Evolutionary conservation across 2,797 vertebrate species (phyloP).

Genomic region (Sebastiscus albofasciatus): DNA sequence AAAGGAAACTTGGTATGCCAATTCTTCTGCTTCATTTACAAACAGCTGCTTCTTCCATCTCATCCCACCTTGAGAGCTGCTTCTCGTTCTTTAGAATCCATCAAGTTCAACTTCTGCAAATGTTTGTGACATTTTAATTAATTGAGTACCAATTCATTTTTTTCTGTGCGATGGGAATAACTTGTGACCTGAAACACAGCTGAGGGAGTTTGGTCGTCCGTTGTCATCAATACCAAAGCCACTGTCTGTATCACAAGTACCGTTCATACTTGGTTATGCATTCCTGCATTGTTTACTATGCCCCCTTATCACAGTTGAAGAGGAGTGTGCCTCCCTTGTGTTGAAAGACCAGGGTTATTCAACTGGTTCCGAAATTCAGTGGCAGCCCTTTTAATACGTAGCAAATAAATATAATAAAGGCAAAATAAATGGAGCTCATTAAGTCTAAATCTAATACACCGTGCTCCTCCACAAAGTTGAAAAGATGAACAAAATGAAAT

Average conservation of each 20-base stretch:
- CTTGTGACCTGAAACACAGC: too few species aligned
- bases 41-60: too few species aligned
- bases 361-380: constrained; percentile 2
- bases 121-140: too few species aligned
- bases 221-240: neutral
- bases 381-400: neutral
- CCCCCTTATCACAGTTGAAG: neutral
- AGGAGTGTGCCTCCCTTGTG: neutral
- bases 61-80: too few species aligned
- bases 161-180: too few species aligned
- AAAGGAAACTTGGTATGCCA: too few species aligned
- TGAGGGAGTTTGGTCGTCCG: neutral
- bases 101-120: too few species aligned
- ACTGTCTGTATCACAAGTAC: neutral
- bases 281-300: neutral
- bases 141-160: too few species aligned
- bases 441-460: neutral
- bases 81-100: too few species aligned
- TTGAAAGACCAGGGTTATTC: neutral
- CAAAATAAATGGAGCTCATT: neutral
- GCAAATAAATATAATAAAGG: neutral
- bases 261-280: neutral
- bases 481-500: neutral
- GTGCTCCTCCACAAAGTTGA: neutral
- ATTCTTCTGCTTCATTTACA: too few species aligned